These are phyloP conservation scores for Hoplodrina blanda DNA, from an alignment of 2,888 invertebrate species.

Conservation along the genomic window DNA sequence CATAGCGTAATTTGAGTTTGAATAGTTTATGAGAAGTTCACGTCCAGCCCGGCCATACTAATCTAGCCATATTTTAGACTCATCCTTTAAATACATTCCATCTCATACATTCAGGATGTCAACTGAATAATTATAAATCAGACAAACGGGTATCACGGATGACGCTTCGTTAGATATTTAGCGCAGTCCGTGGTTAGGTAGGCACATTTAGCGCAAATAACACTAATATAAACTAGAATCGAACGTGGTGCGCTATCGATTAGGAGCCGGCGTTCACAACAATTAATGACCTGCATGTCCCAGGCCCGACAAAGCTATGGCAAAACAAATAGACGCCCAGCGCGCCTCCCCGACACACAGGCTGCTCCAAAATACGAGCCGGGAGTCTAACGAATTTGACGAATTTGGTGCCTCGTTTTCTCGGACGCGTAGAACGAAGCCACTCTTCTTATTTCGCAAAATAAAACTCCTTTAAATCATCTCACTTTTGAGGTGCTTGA, in stretches of 20 bases:
- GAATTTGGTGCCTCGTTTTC: conserved; percentile 23
- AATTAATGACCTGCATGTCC: conserved; percentile 91
- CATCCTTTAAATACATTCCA: conserved; percentile 31
- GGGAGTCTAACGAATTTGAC: conserved; percentile 44
- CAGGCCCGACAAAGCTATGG: conserved; percentile 90
- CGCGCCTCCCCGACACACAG: conserved; percentile 85
- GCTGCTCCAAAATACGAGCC: conserved; percentile 68
- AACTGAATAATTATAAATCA: conserved; percentile 58
- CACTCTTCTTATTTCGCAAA: neutral
- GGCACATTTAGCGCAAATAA: conserved; percentile 86
- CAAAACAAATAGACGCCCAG: conserved; percentile 89
- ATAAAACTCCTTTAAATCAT: conserved; percentile 11
- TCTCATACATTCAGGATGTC: conserved; percentile 45
- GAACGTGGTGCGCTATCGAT: conserved; percentile 90
- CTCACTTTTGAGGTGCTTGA: neutral
- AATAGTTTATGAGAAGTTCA: conserved; percentile 27
- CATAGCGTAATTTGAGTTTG: neutral
- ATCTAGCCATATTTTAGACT: conserved; percentile 25
- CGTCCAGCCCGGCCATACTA: neutral
- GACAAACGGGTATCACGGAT: conserved; percentile 44
- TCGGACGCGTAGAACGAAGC: neutral
- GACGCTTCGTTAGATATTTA: conserved; percentile 72
- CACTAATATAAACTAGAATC: conserved; percentile 91
- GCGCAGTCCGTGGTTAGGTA: conserved; percentile 66
- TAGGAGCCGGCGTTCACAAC: conserved; percentile 89